phyloP scores from a whole-genome alignment of 2,888 invertebrate genomes.

The Eudasyphora cyanicolor region DNA sequence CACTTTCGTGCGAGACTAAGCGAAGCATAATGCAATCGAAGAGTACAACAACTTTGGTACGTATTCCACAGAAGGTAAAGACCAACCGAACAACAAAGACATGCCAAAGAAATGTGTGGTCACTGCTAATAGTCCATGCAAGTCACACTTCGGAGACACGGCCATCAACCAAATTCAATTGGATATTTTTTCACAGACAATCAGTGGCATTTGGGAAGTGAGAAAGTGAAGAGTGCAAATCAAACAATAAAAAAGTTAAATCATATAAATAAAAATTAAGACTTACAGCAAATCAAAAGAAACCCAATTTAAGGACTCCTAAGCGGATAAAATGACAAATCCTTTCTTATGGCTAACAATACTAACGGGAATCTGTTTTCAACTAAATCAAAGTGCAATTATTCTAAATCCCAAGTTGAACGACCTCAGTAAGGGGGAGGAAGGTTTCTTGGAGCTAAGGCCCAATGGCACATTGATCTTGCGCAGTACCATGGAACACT shows the following conservation, averaged over 20 bases:
- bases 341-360: neutral
- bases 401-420: slow-evolving; percentile 49
- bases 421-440: slow-evolving; percentile 50
- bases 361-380: neutral
- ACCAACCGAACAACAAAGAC: neutral
- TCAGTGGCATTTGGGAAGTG: slow-evolving; percentile 43
- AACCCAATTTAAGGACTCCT: neutral
- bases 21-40: slow-evolving; percentile 67
- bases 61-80: neutral
- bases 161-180: slow-evolving; percentile 39
- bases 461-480: slow-evolving; percentile 73
- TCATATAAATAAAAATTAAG: too few species aligned
- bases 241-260: neutral
- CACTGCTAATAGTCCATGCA: slow-evolving; percentile 61
- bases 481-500: slow-evolving; percentile 50
- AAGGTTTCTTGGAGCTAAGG: slow-evolving; percentile 71
- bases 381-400: neutral
- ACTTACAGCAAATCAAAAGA: neutral
- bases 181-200: too few species aligned
- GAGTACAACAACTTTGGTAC: slow-evolving; percentile 66
- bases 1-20: neutral
- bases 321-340: neutral
- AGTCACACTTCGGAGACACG: slow-evolving; percentile 39
- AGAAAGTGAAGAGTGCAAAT: slow-evolving; percentile 6
- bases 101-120: slow-evolving; percentile 50